Evolutionary conservation across 2,888 invertebrate genomes (phyloP), one percentile per base, ranked within the genome.

Genomic region (Chaitophorus viminalis): DNA sequence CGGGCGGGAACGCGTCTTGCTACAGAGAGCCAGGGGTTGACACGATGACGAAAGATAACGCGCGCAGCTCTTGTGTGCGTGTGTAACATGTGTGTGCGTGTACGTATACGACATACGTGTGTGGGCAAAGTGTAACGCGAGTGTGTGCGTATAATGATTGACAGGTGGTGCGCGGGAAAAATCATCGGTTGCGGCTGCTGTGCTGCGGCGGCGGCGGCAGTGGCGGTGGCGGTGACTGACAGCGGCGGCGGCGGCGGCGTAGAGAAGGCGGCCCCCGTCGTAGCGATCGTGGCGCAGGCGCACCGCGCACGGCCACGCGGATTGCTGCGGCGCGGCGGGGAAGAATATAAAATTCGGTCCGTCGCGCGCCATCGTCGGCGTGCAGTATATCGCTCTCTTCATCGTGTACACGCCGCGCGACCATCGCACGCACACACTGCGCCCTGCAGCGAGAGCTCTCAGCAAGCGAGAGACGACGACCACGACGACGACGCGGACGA

Each of bases 121-220:
- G n/a, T n/a, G n/a, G n/a, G n/a, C 14, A 84, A 18, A 46, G 52
- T 39, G 31, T 39, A 52, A 81, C 6, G 36, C 68, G 60, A 39
- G 36, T 6, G 36, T 39, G 36, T 39, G 77, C 74, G 78, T 33
- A 54, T 75, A 74, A 87, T 87, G 87, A 87, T 87, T 87, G 87
- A 87, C 87, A 89, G 83, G 89, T 79, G 87, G 90, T 90, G 90
- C 89, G 90, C 79, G 90, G 90, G 52, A 90, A 90, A 89, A 90
- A 90, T 89, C 90, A 89, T 81, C 89, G 89, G 65, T 89, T 89
- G 36, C 89, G 89, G 83, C 84, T 76, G 84, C 84, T 31, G 84
- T 76, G 68, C 46, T 76, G 68, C 46, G 46, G 46, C 46, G 46
- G 46, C 72, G 76, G 78, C 78, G 68, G 52, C 75, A n/a, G 78